These are phyloP conservation scores for Pseudorectes ferrugineus DNA, from an alignment of 2,113 vertebrate genomes.

Conservation along the genomic window DNA sequence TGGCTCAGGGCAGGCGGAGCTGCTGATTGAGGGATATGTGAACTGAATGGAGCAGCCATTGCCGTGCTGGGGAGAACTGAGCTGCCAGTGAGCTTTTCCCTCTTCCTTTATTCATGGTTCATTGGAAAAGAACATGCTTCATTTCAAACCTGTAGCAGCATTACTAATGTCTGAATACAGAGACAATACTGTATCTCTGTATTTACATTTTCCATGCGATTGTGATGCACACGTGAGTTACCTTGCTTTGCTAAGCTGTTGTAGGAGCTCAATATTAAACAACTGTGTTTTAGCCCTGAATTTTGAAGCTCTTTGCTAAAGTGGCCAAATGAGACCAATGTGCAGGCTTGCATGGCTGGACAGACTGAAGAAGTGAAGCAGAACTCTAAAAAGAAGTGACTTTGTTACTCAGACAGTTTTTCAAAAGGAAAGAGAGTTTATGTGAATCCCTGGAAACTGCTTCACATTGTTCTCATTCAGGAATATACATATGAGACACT, in stretches of 20 bases:
- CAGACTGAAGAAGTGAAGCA: not conserved
- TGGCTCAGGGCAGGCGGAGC: not conserved
- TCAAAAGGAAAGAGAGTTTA: not conserved
- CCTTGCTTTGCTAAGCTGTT: not conserved
- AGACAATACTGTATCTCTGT: not conserved
- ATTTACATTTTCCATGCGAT: not conserved
- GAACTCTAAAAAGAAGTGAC: slow-evolving; percentile 10
- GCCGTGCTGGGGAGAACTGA: not conserved
- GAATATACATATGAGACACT: slow-evolving; percentile 19
- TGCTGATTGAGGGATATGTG: not conserved
- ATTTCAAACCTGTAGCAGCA: not conserved
- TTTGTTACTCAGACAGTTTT: slow-evolving; percentile 4
- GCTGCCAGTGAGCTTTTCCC: not conserved
- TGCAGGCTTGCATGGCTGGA: not conserved
- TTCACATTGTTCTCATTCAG: slow-evolving; percentile 43
- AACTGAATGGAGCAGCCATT: not conserved
- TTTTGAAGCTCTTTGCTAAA: not conserved
- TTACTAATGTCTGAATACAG: not conserved
- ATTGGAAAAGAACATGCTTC: not conserved
- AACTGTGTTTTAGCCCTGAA: not conserved
- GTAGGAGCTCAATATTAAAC: not conserved
- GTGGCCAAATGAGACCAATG: not conserved
- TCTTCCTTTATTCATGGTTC: not conserved
- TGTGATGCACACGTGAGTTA: not conserved
- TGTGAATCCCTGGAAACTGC: slow-evolving; percentile 25